Conservation (phyloP, 1,140 invertebrate species). For the Polyergus mexicanus region DNA sequence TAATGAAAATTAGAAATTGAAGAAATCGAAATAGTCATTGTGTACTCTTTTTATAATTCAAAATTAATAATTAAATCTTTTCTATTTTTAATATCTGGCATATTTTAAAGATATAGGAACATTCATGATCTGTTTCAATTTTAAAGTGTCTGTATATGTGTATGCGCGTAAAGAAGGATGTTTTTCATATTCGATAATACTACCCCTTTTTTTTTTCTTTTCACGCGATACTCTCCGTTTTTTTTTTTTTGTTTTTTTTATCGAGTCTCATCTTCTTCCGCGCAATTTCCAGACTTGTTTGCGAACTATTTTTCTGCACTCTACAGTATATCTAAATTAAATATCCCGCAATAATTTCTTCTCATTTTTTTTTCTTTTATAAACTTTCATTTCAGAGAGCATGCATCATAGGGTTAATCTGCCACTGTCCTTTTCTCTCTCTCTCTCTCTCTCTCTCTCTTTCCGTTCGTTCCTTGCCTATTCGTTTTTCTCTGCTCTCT, state of each 20-base stretch:
- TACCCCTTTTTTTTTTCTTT: background rate
- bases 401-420: conserved; percentile 28
- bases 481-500: background rate
- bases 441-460: background rate
- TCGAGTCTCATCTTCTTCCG: background rate
- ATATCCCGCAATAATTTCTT: conserved; percentile 15
- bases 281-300: background rate
- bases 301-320: background rate
- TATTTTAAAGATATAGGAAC: no score
- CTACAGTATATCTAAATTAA: conserved; percentile 34
- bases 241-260: background rate
- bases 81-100: no score
- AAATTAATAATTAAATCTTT: background rate
- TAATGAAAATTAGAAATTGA: background rate
- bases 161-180: no score
- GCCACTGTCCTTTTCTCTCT: background rate
- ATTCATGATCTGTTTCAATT: background rate
- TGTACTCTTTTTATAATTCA: background rate
- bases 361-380: background rate
- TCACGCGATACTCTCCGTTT: background rate
- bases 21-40: background rate
- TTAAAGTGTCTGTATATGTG: background rate
- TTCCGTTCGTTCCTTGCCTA: background rate
- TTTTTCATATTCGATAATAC: background rate
- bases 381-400: background rate